Base-by-base conservation (phyloP, 92 coral and sea anemone species). In the Galaxea fascicularis region DNA sequence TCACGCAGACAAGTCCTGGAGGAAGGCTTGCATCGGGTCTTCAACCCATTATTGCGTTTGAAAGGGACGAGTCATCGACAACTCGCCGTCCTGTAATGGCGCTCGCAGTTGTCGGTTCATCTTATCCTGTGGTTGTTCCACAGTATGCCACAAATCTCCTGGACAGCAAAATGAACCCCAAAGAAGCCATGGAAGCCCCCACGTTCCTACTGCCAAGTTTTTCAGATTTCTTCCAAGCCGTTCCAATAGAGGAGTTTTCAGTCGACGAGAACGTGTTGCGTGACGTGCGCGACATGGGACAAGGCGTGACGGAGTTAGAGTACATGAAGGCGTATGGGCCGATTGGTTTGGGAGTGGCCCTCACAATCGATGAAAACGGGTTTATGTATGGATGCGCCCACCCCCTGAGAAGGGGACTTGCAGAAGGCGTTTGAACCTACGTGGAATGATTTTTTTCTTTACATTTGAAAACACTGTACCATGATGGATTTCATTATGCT, bases 71-170 rank as follows among this genome's bases (percentile, higher is more conserved):
- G 14, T n/a, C 56, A 4, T 3, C 77, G 17, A 18, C 46, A 20
- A 14, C 68, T 24, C 80, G 77, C 28, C 72, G 89, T 60, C 92
- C 95, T 15, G 91, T 89, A 49, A 86, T 95, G 76, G 95, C 98
- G 20, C 82, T 93, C 18, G 88, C 98, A 17, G 98, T 95, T 49
- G 94, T 95, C 5, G 98, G 98, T 4, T 71, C 85, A 15, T 93
- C 98, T 0, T 91, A 89, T 57, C 78, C 93, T 1, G 80, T 89
- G 44, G 91, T 86, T 11, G 90, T 92, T 26, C 92, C 92, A 12
- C 98, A 95, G 84, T 87, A 82, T 10, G 53, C 89, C 24, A 90
- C 98, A 0, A 91, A 76, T 74, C 84, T 95, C 24, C 84, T 95
- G 69, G 98, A 93, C 60, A 81, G 86, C 25, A 49, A 85, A 71